Conservation (phyloP, 2,888 invertebrate genomes). For the Tromatobia lineatoria region DNA sequence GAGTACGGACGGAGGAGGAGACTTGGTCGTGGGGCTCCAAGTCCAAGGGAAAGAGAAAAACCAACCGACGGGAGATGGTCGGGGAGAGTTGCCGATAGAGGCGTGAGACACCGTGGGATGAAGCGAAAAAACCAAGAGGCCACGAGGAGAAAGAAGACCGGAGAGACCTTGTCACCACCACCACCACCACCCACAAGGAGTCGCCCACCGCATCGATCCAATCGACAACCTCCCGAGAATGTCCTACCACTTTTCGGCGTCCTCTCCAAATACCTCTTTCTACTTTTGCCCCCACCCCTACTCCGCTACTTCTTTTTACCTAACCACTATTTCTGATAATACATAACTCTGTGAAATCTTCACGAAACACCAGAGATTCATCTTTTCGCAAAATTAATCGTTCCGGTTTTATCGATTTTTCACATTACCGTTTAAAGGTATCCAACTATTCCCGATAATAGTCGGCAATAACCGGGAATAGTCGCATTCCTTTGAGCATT, state of each 20-base stretch:
- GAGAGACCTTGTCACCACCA: constrained; percentile 79
- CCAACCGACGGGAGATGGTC: constrained; percentile 59
- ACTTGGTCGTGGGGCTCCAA: neutral
- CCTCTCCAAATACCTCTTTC: constrained; percentile 33
- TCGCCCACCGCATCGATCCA: constrained; percentile 84
- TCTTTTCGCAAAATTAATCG: constrained; percentile 8
- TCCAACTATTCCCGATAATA: no score
- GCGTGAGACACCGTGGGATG: constrained; percentile 15
- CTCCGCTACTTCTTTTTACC: constrained; percentile 71
- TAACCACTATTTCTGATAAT: constrained; percentile 73
- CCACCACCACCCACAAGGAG: constrained; percentile 83
- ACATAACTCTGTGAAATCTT: constrained; percentile 63
- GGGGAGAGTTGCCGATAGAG: constrained; percentile 35
- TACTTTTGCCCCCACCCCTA: constrained; percentile 30
- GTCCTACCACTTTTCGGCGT: constrained; percentile 66
- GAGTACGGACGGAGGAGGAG: constrained; percentile 41
- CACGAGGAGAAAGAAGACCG: constrained; percentile 71
- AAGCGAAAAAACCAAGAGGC: constrained; percentile 43
- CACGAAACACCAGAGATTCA: constrained; percentile 17
- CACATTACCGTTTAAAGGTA: no score
- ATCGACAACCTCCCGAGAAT: constrained; percentile 69
- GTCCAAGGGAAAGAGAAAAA: constrained; percentile 48
- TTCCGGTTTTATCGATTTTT: neutral
- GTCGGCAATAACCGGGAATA: no score
- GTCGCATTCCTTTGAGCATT: no score